Evolutionary conservation across 2,113 vertebrate species (phyloP).

Genomic region (Hippoglossus stenolepis): DNA sequence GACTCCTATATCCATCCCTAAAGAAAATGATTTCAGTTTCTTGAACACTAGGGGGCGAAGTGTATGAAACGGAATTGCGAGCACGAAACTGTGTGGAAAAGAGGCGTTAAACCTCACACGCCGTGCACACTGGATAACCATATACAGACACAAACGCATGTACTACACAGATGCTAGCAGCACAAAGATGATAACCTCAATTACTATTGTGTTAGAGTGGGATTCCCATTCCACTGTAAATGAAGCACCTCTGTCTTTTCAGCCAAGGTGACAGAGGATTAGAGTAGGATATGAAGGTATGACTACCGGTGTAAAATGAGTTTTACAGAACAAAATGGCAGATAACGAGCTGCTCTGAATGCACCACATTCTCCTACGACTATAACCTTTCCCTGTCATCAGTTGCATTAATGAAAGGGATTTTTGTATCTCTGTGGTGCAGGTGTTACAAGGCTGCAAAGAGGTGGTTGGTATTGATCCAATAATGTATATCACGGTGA

Average conservation of each 20-base stretch:
- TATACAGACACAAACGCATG: not conserved
- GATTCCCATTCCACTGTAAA: constrained; percentile 40
- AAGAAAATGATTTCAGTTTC: no score
- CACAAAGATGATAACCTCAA: constrained; percentile 28
- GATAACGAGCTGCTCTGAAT: not conserved
- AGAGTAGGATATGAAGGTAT: constrained; percentile 14
- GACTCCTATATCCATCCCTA: no score
- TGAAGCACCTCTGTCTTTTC: constrained; percentile 39
- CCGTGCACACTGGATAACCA: constrained; percentile 22
- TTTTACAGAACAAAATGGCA: not conserved
- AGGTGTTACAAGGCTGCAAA: constrained; percentile 15
- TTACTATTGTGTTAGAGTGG: not conserved
- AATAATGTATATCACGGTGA: constrained; percentile 44
- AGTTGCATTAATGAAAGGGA: constrained; percentile 15
- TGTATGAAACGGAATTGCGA: no score
- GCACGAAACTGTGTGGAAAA: no score
- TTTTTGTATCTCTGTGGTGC: constrained; percentile 23
- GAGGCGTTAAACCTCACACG: not conserved
- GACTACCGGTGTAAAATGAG: constrained; percentile 3
- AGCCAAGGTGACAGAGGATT: constrained; percentile 43
- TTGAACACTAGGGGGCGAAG: no score
- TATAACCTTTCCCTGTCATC: constrained; percentile 9
- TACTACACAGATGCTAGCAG: constrained; percentile 6
- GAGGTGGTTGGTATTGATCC: constrained; percentile 57
- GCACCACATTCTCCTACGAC: not conserved